Base-by-base conservation (phyloP, 2,888 invertebrate species). In the Lasioglossum zephyrum region DNA sequence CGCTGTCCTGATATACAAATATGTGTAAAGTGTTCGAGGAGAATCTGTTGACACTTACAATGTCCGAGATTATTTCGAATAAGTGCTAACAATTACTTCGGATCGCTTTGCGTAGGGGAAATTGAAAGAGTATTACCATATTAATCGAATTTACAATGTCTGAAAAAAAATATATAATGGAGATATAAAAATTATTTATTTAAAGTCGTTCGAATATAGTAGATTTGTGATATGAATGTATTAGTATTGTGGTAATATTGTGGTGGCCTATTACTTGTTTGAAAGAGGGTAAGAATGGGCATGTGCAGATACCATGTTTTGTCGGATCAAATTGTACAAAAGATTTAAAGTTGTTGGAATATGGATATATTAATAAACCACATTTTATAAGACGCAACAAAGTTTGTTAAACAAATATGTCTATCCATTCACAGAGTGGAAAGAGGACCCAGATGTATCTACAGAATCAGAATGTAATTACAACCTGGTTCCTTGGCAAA, bases 111-210 rank as follows among this genome's bases (percentile, higher is more conserved):
- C 36, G 9, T 31, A 70, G 44, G 22, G 26, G 66, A 44, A 77
- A 76, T 76, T 75, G 44, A 53, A 73, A 82, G 13, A 74, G 66
- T 63, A 86, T 80, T 87, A 85, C 72, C 72, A 41, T 81, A 81
- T 75, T 84, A 84, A 86, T 79, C 57, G 41, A 80, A 82, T 80
- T 82, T 72, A 85, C 60, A 31, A 85, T 85, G 80, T 80, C 57
- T 57, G 78, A 78, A 73, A 70, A 36, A 39, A n/a, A 41, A 22
- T 70, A 26, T 72, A 84, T 85, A 82, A 70, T 81, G 57, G 44
- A 77, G 76, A 79, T 88, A 84, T 77, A 31, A 85, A 63, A 91
- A 77, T 70, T 87, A 85, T 90, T 91, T 91, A 86, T 85, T 86
- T 85, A 80, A 89, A 76, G 70, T 85, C 73, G 74, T 77, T 84